These are phyloP conservation scores for Coreoperca whiteheadi DNA, from an alignment of 2,113 vertebrate species.

Conservation along the genomic window DNA sequence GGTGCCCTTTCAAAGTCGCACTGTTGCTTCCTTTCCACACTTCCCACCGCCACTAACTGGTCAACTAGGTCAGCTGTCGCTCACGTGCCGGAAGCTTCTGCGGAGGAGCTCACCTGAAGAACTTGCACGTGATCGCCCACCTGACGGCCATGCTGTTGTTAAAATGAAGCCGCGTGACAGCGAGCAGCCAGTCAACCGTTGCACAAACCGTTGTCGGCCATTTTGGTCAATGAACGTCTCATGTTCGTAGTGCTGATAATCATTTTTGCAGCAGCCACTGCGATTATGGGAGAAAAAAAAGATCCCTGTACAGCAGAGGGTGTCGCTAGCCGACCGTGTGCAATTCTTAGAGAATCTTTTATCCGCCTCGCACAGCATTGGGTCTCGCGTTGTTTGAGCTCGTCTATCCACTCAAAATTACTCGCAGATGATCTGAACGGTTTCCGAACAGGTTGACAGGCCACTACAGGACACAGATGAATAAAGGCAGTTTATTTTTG, in stretches of 20 bases:
- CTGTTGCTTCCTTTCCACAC: not conserved
- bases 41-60: not conserved
- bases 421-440: not conserved
- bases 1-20: not conserved
- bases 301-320: not conserved
- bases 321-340: not conserved
- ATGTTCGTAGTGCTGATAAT: too few relatives aligned
- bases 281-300: too few relatives aligned
- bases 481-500: not conserved
- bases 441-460: not conserved
- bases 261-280: not conserved
- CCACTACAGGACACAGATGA: too few relatives aligned
- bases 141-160: not conserved
- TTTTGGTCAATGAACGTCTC: conserved; percentile 26
- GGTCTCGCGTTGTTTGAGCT: not conserved
- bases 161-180: too few relatives aligned
- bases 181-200: not conserved
- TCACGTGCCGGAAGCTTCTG: not conserved
- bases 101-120: not conserved
- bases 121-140: conserved; percentile 12
- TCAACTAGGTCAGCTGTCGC: conserved; percentile 9
- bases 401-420: not conserved
- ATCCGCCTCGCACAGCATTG: not conserved
- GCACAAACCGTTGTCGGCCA: too few relatives aligned
- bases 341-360: not conserved